phyloP scores from a whole-genome alignment of 2,888 invertebrate species.

The Aphodius sticticus region DNA sequence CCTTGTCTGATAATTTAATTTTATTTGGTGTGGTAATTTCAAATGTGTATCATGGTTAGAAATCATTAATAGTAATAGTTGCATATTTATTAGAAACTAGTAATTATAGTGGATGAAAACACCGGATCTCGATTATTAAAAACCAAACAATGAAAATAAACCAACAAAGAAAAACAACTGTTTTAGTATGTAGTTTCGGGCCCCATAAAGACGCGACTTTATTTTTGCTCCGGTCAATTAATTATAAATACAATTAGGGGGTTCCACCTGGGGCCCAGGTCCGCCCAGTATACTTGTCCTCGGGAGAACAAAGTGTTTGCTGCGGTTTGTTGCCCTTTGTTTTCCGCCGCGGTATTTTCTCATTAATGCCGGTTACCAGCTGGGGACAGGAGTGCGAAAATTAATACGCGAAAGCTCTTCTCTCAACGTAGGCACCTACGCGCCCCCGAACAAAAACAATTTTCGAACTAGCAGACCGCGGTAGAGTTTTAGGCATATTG shows the following conservation, averaged over 20 bases:
- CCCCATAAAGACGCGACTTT: not conserved
- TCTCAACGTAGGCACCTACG: not conserved
- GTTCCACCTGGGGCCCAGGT: not conserved
- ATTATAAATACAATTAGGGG: not conserved
- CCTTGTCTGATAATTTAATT: too few relatives aligned
- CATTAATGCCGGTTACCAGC: slow-evolving; percentile 35
- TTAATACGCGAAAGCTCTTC: slow-evolving; percentile 28
- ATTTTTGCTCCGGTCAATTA: not conserved
- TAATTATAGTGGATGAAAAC: too few relatives aligned
- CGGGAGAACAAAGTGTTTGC: not conserved
- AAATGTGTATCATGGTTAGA: too few relatives aligned
- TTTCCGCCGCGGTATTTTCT: slow-evolving; percentile 27
- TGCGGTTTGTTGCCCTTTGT: slow-evolving; percentile 21
- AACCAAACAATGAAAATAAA: too few relatives aligned
- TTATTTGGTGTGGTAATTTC: too few relatives aligned
- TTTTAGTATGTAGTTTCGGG: not conserved
- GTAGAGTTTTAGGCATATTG: too few relatives aligned
- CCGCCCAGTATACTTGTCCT: not conserved
- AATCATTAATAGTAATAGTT: too few relatives aligned
- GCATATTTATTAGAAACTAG: too few relatives aligned
- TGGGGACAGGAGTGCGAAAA: slow-evolving; percentile 30
- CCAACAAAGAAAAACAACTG: too few relatives aligned
- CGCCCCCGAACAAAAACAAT: not conserved
- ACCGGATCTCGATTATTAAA: too few relatives aligned
- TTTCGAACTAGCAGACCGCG: not conserved